These are phyloP conservation scores for Thelaira solivaga DNA, from an alignment of 2,888 invertebrate genomes.

Conservation along the genomic window DNA sequence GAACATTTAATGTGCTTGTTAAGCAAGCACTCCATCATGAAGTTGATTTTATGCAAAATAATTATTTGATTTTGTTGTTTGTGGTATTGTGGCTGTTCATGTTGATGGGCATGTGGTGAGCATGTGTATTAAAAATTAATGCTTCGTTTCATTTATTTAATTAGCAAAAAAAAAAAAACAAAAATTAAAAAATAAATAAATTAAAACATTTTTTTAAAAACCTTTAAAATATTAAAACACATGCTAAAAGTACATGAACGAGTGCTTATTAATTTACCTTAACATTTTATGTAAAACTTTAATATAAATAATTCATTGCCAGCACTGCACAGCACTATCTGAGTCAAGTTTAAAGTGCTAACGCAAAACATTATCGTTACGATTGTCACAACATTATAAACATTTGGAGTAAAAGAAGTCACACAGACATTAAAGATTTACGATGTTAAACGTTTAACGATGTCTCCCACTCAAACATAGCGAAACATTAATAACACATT, in stretches of 20 bases:
- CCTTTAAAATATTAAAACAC: too few relatives aligned
- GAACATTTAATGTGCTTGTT: slow-evolving; percentile 34
- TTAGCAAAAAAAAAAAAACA: too few relatives aligned
- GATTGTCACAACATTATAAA: slow-evolving; percentile 52
- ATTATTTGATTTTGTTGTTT: background rate
- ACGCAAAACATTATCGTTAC: slow-evolving; percentile 35
- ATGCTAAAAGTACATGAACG: too few relatives aligned
- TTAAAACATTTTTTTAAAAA: too few relatives aligned
- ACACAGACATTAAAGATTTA: slow-evolving; percentile 54
- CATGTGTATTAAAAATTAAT: slow-evolving; percentile 66
- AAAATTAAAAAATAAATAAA: too few relatives aligned
- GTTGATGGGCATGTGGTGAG: slow-evolving; percentile 34
- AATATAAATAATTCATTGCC: slow-evolving; percentile 65
- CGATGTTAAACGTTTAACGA: slow-evolving; percentile 54
- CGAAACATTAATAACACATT: slow-evolving; percentile 48
- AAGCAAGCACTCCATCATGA: slow-evolving; percentile 39
- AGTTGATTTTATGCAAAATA: slow-evolving; percentile 12
- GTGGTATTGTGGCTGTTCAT: too few relatives aligned
- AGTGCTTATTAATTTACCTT: slow-evolving; percentile 22
- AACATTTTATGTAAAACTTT: slow-evolving; percentile 72
- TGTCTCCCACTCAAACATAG: slow-evolving; percentile 19
- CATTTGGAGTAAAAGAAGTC: slow-evolving; percentile 37
- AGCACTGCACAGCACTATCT: background rate
- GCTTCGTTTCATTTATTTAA: slow-evolving; percentile 70
- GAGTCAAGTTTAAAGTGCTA: slow-evolving; percentile 5